Percentiles rank a stretch among this genome's conserved stretches.
phyloP scores from a whole-genome alignment of 2,113 vertebrate species.

The Okapia johnstoni region DNA sequence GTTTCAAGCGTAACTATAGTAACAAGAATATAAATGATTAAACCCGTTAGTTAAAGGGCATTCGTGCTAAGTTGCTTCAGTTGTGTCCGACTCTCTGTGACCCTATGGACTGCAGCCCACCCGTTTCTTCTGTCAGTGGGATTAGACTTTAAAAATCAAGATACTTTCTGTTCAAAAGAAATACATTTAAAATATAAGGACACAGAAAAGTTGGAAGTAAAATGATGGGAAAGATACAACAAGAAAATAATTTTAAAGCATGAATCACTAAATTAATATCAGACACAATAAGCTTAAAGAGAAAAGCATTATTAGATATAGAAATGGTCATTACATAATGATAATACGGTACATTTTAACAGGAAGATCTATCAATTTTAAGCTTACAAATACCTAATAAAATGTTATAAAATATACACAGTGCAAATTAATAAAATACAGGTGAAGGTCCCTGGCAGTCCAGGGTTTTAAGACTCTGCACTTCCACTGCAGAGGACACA shows the following conservation, averaged over 20 bases:
- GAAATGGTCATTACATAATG: not conserved
- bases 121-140: not conserved
- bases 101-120: not conserved
- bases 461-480: not conserved
- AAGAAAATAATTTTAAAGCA: not conserved
- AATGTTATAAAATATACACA: not conserved
- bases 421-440: not conserved
- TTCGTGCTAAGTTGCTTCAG: not conserved
- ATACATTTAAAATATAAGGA: not conserved
- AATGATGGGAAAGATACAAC: not conserved
- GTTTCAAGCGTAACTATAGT: not conserved
- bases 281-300: not conserved
- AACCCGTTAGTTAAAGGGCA: not conserved
- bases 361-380: not conserved
- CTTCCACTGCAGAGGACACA: not conserved
- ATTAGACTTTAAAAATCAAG: not conserved
- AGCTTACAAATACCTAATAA: not conserved
- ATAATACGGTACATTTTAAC: not conserved
- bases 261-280: not conserved
- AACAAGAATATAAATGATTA: not conserved
- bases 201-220: not conserved
- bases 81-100: accelerated
- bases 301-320: not conserved
- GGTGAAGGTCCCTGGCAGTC: not conserved
- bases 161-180: not conserved